Conservation (phyloP, 2,888 invertebrate species). For the Eilema caniola region DNA sequence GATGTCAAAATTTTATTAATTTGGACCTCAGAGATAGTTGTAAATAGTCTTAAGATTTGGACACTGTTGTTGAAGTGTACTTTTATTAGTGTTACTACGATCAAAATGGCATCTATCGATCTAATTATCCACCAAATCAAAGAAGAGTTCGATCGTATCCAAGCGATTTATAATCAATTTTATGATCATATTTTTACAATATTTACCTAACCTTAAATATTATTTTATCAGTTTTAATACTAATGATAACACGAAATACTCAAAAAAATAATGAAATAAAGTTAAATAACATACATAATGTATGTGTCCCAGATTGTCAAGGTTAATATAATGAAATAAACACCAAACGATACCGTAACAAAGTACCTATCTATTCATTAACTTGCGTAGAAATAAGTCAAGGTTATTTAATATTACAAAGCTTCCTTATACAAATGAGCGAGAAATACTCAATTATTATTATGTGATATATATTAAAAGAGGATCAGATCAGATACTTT, state of each 20-base stretch:
- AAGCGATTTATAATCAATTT: not conserved
- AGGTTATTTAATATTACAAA: constrained; percentile 12
- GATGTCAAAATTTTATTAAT: too few relatives aligned
- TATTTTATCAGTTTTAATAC: not conserved
- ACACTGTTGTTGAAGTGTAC: not conserved
- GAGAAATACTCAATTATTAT: not conserved
- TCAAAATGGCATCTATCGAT: not conserved
- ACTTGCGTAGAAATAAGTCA: constrained; percentile 11
- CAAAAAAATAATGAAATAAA: not conserved
- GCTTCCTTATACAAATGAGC: constrained; percentile 5
- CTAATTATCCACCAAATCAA: too few relatives aligned
- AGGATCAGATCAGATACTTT: not conserved
- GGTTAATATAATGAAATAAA: not conserved
- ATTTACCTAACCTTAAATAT: not conserved
- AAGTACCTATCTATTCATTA: constrained; percentile 13
- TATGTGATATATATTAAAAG: not conserved
- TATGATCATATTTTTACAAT: not conserved
- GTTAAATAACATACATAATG: not conserved
- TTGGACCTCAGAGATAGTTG: too few relatives aligned
- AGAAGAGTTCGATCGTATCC: not conserved
- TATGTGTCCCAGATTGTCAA: constrained; percentile 1
- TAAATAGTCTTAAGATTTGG: too few relatives aligned
- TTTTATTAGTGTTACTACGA: not conserved
- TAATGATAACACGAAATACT: too few relatives aligned
- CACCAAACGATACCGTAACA: not conserved